phyloP scores from a whole-genome alignment of 1,140 invertebrate genomes.

The Diachasmimorpha longicaudata region DNA sequence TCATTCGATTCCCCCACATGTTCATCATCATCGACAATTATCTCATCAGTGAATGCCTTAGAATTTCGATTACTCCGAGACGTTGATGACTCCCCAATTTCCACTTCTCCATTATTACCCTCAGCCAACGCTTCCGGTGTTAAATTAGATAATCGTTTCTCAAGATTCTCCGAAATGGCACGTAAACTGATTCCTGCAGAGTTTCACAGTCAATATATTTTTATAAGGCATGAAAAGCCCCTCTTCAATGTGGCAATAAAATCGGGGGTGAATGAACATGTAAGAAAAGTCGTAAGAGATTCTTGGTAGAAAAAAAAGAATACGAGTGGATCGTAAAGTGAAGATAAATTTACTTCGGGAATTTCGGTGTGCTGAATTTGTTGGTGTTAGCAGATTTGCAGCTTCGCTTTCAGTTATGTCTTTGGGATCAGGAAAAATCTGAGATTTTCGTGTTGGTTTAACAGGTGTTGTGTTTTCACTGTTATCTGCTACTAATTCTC shows the following conservation, averaged over 20 bases:
- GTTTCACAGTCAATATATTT: not conserved
- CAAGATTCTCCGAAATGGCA: conserved; percentile 23
- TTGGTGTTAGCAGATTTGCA: conserved; percentile 36
- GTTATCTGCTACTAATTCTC: conserved; percentile 32
- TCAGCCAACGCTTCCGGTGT: conserved; percentile 13
- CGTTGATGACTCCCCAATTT: not conserved
- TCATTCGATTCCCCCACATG: conserved; percentile 1
- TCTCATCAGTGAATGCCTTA: not conserved
- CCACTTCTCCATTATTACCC: not conserved
- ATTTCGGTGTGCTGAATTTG: conserved; percentile 28
- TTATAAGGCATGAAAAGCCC: not conserved
- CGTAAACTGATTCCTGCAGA: conserved; percentile 19
- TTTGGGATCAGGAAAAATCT: conserved; percentile 24
- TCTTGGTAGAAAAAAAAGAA: too few species aligned
- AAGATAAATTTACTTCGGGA: conserved; percentile 32
- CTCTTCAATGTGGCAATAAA: not conserved
- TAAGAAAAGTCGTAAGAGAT: too few species aligned
- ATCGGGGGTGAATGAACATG: not conserved
- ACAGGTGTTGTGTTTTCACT: conserved; percentile 39
- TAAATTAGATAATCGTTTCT: conserved; percentile 30
- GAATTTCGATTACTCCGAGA: not conserved
- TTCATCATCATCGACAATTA: not conserved
- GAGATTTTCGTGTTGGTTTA: conserved; percentile 44
- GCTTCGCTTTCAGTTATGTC: conserved; percentile 38
- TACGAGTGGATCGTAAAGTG: too few species aligned